These are phyloP conservation scores for Megaustenia siamemsis DNA, from an alignment of 2,888 invertebrate species.

Conservation along the genomic window DNA sequence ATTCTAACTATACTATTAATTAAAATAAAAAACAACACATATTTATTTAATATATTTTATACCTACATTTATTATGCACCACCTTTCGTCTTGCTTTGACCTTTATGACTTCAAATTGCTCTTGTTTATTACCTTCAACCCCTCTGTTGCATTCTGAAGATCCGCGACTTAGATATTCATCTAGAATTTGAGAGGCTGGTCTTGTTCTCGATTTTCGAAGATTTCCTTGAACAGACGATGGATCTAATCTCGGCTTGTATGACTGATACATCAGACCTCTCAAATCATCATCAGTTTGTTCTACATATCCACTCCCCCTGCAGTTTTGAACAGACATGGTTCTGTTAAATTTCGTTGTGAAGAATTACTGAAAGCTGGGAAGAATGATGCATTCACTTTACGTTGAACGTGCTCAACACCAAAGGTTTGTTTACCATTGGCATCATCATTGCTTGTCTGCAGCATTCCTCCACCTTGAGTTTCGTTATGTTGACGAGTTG, in stretches of 20 bases:
- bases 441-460: background rate
- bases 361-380: background rate
- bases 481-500: background rate
- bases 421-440: background rate
- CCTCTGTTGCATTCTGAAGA: background rate
- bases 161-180: conserved; percentile 20
- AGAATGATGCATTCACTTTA: background rate
- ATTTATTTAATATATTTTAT: too few species aligned
- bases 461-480: background rate
- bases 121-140: background rate
- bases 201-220: conserved; percentile 1
- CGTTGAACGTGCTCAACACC: background rate
- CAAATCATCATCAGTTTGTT: background rate
- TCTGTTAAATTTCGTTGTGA: background rate
- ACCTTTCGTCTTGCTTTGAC: conserved; percentile 16
- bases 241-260: conserved; percentile 6
- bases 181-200: background rate
- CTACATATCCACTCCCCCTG: background rate
- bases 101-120: background rate
- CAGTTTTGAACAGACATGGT: background rate
- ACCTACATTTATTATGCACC: conserved; percentile 28
- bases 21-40: background rate
- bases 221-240: conserved; percentile 33
- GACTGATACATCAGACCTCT: background rate
- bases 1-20: too few species aligned